Evolutionary conservation across 1,140 invertebrate species (phyloP).

Genomic region (Pantala flavescens): DNA sequence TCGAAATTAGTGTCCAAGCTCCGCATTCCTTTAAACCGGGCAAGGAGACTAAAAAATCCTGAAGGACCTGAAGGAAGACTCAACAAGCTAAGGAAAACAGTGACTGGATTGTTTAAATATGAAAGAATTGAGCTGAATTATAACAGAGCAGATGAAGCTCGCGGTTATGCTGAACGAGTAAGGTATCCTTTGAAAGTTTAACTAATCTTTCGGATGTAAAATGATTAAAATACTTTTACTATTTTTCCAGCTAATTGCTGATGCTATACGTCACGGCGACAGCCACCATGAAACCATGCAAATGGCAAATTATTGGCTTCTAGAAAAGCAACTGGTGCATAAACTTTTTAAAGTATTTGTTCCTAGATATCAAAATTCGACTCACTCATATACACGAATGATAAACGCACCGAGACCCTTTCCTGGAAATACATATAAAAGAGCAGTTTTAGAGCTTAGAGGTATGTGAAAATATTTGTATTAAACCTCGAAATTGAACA

Average conservation of each 20-base stretch:
- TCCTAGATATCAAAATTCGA: constrained; percentile 64
- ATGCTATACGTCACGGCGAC: constrained; percentile 79
- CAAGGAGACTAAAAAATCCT: constrained; percentile 48
- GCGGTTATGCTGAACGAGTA: constrained; percentile 80
- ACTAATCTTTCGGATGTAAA: constrained; percentile 3
- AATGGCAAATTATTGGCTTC: constrained; percentile 75
- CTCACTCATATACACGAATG: constrained; percentile 59
- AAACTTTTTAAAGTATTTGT: constrained; percentile 89
- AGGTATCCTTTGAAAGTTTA: constrained; percentile 28
- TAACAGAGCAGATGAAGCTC: constrained; percentile 64
- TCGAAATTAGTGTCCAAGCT: constrained; percentile 62
- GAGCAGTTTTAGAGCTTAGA: constrained; percentile 65
- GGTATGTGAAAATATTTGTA: constrained; percentile 34
- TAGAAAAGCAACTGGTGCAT: constrained; percentile 80
- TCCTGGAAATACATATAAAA: constrained; percentile 40
- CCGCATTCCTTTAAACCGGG: constrained; percentile 48
- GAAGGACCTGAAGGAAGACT: constrained; percentile 67
- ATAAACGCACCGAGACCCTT: constrained; percentile 53
- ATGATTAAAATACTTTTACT: constrained; percentile 22
- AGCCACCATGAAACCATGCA: constrained; percentile 77
- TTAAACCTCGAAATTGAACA: background rate
- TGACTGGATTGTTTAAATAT: constrained; percentile 76
- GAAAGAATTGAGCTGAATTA: constrained; percentile 78
- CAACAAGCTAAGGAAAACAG: constrained; percentile 62
- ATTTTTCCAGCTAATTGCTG: constrained; percentile 72